Conservation (phyloP, 2,888 invertebrate genomes). For the Lasioglossum morio region DNA sequence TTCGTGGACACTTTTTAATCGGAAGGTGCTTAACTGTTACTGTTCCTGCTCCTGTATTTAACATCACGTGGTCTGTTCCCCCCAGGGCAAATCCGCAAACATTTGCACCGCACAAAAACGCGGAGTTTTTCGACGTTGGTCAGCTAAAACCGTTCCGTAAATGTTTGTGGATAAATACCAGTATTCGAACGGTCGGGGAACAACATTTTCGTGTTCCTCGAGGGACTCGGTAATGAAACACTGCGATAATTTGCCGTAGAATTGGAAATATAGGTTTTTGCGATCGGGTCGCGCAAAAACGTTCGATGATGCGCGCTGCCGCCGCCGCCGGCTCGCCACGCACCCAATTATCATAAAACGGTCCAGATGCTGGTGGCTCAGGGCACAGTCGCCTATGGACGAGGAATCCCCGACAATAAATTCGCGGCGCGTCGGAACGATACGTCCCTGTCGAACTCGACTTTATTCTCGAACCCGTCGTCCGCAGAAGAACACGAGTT, state of each 20-base stretch:
- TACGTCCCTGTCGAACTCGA: slow-evolving; percentile 66
- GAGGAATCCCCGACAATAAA: slow-evolving; percentile 62
- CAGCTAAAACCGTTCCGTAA: background rate
- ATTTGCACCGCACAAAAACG: too few relatives aligned
- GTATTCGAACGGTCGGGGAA: background rate
- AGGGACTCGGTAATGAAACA: background rate
- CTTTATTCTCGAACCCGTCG: slow-evolving; percentile 58
- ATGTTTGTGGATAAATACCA: background rate
- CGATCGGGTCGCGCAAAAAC: slow-evolving; percentile 63
- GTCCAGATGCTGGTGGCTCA: slow-evolving; percentile 66
- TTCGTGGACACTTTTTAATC: too few relatives aligned
- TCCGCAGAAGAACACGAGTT: slow-evolving; percentile 62
- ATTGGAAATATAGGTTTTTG: background rate
- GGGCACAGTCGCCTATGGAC: slow-evolving; percentile 34
- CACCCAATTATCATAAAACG: slow-evolving; percentile 76
- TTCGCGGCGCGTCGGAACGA: slow-evolving; percentile 66
- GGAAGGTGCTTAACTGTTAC: background rate
- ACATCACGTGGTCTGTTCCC: background rate
- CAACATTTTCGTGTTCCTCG: background rate
- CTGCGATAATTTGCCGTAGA: background rate
- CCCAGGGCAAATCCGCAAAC: background rate
- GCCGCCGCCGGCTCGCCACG: slow-evolving; percentile 68
- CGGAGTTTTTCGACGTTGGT: too few relatives aligned
- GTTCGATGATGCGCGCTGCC: slow-evolving; percentile 49
- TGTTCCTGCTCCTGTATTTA: background rate